Base-by-base conservation (phyloP, 2,888 invertebrate genomes). In the Digitonthophagus gazella region DNA sequence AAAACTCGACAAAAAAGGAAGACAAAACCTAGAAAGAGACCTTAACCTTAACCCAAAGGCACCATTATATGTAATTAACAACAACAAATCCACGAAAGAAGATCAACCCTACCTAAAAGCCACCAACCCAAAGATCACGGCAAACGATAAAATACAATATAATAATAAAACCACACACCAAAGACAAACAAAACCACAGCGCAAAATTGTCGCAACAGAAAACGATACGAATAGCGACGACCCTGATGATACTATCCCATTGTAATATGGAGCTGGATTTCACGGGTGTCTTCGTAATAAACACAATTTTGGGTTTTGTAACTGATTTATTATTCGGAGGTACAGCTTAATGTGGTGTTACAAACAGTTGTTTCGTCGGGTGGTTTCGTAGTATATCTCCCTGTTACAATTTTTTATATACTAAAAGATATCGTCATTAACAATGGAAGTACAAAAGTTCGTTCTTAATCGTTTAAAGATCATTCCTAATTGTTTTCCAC, bases 131-230 rank as follows among this genome's bases (percentile, higher is more conserved):
- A 2, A 15, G 14, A 22, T 6, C 1, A n/a, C 44, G 2, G 15
- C 15, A 8, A 61, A 66, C n/a, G 22, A 69, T 16, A 69, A 69
- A 58, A 28, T 58, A 8, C 14, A 20, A 55, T 16, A 14, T 22
- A 61, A 67, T 14, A 15, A 61, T 14, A 67, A 67, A 56, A 56
- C 64, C 11, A 55, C 56, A 19, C 65, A 68, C 15, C 54, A 65
- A 19, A 65, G 54, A 54, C 66, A 66, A 6, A 18, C 58, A 28
- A 66, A 68, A 54, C 68, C 61, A 8, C 66, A 66, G 44, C 54
- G 68, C 3, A 68, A 58, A 66, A 19, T 61, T 4, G 2, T 14
- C 58, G 68, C 58, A 65, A 4, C 61, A 65, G 68, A n/a, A 2
- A 22, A 68, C 58, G 57, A 58, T 3, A 14, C 18, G 2, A 15